Evolutionary conservation across 2,113 vertebrate genomes (phyloP).

Genomic region (Coracopsis vasa): DNA sequence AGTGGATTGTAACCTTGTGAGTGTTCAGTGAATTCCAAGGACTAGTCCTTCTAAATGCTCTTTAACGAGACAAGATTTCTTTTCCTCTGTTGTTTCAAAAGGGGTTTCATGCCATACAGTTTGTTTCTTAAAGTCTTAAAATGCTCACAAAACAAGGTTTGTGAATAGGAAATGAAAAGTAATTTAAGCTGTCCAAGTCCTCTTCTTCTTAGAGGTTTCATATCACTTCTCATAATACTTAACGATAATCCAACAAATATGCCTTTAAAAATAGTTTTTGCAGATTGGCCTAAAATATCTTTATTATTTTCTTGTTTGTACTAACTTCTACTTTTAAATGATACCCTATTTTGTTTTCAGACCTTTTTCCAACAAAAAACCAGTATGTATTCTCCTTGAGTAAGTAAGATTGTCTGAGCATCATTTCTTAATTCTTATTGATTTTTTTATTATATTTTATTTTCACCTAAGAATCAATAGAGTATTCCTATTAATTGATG

Average conservation of each 20-base stretch:
- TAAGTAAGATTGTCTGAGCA: neutral
- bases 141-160: neutral
- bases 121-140: neutral
- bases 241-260: neutral
- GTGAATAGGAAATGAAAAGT: neutral
- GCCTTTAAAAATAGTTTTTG: neutral
- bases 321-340: neutral
- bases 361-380: neutral
- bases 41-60: neutral
- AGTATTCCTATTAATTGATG: neutral
- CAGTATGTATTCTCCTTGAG: neutral
- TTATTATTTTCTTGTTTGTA: neutral
- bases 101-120: neutral
- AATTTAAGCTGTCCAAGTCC: neutral
- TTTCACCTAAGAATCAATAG: neutral
- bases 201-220: neutral
- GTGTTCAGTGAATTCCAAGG: neutral
- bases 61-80: neutral
- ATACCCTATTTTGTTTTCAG: neutral
- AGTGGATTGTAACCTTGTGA: conserved; percentile 32
- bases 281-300: neutral
- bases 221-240: neutral
- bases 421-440: neutral
- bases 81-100: neutral
- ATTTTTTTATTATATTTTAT: neutral